phyloP scores from a whole-genome alignment of 2,888 invertebrate species.

The Caenorhabditis sp. region DNA sequence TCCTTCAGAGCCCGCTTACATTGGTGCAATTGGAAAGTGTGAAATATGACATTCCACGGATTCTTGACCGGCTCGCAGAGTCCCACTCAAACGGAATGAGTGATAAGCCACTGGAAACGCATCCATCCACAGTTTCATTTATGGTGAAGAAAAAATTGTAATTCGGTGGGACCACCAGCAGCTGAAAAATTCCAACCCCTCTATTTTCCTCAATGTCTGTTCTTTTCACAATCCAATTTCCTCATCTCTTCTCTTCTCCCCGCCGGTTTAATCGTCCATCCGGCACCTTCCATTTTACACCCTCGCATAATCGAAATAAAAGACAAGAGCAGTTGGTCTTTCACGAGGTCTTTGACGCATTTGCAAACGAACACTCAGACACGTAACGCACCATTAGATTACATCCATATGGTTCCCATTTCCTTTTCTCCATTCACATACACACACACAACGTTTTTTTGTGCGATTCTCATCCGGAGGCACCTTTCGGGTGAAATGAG shows the following conservation, averaged over 20 bases:
- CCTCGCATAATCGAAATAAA: constrained; percentile 42
- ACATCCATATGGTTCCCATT: constrained; percentile 56
- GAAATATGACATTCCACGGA: constrained; percentile 44
- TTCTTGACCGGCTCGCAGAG: constrained; percentile 17
- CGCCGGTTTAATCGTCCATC: neutral
- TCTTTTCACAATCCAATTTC: neutral
- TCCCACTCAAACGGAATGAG: constrained; percentile 46
- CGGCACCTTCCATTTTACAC: constrained; percentile 21
- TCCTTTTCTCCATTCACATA: constrained; percentile 17
- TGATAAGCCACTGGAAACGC: constrained; percentile 18
- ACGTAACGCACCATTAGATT: constrained; percentile 48
- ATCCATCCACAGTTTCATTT: neutral
- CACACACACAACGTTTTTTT: no score
- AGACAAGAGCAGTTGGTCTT: constrained; percentile 52
- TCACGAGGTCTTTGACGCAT: constrained; percentile 40
- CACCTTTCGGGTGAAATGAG: constrained; percentile 2
- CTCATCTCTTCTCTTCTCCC: neutral
- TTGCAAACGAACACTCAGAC: no score
- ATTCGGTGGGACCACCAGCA: constrained; percentile 41
- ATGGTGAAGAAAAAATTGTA: constrained; percentile 37
- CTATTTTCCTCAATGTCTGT: no score
- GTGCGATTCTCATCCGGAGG: constrained; percentile 12
- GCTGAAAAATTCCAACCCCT: constrained; percentile 16
- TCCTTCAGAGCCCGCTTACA: no score
- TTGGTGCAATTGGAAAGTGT: constrained; percentile 18